These are phyloP conservation scores for Globia sparganii DNA, from an alignment of 2,888 invertebrate genomes.

Conservation along the genomic window DNA sequence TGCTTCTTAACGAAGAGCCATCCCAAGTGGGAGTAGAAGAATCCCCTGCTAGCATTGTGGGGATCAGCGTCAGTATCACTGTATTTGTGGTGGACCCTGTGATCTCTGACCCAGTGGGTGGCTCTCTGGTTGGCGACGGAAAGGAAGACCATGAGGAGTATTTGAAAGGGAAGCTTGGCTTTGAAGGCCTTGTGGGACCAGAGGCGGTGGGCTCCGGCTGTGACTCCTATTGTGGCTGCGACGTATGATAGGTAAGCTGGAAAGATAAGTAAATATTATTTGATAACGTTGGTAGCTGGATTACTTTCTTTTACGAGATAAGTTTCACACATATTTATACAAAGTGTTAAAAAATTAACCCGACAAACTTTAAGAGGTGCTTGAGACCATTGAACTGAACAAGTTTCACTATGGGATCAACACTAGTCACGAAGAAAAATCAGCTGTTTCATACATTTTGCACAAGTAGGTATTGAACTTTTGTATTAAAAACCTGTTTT, in stretches of 20 bases:
- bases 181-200: constrained; percentile 72
- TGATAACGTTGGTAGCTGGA: too few species aligned
- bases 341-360: too few species aligned
- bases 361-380: too few species aligned
- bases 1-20: constrained; percentile 95
- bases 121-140: constrained; percentile 81
- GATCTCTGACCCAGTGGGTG: constrained; percentile 72
- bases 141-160: constrained; percentile 64
- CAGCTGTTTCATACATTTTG: too few species aligned
- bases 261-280: constrained; percentile 8
- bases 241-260: constrained; percentile 61
- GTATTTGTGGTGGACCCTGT: constrained; percentile 90
- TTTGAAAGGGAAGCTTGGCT: constrained; percentile 68
- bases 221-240: constrained; percentile 66
- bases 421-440: too few species aligned
- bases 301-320: neutral
- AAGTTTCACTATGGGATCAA: too few species aligned
- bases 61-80: constrained; percentile 95
- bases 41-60: constrained; percentile 94
- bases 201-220: constrained; percentile 71
- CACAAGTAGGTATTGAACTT: too few species aligned
- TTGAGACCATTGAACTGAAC: too few species aligned
- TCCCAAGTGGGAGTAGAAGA: constrained; percentile 96
- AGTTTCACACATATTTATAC: neutral
- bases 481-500: too few species aligned